Evolutionary conservation across 2,797 vertebrate species (phyloP), one percentile per base, ranked within the genome.

Genomic region (Peromyscus attwateri): DNA sequence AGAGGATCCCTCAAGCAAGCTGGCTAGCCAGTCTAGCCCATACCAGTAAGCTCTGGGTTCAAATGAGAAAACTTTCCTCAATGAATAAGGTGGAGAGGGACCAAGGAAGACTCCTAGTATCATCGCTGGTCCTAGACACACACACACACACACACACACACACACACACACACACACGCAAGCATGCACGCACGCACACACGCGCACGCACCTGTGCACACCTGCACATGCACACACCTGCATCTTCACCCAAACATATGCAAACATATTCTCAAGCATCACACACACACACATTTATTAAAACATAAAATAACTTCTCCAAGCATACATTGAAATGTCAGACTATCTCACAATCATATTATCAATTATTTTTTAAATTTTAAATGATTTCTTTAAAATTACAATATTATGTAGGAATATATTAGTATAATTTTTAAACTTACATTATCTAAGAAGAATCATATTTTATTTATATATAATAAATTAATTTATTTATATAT

Each of bases 361-460:
- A 14, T 60, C 37, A 75, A 34, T 29, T 52, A 31, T 40, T 49
- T 31, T 46, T 71, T 31, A 11, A 75, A 60, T 21, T 23, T 60
- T 89, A 34, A 75, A 62, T 71, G n/a, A 3, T 71, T 49, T 79
- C 60, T 79, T 66, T 49, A 92, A 83, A 79, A 46, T 68, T 83
- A 87, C 94, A 92, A 79, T 83, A 79, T 68, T 68, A 11, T 43
- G 19, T 75, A 13, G 80, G 34, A 83, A 17, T 80, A 89, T 40
- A 80, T 64, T 55, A 79, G 37, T 4, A 37, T 1, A 73, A n/a
- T 10, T 89, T 55, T 70, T 66, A 93, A 17, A 64, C 25, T 73
- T 80, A 68, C 12, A 31, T 68, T 76, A 93, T 37, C 43, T 80
- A 27, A 93, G 76, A 91, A 95, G 89, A 93, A 62, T 87, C 55